Base-by-base conservation (phyloP, 2,888 invertebrate genomes). In the Candidula unifasciata region DNA sequence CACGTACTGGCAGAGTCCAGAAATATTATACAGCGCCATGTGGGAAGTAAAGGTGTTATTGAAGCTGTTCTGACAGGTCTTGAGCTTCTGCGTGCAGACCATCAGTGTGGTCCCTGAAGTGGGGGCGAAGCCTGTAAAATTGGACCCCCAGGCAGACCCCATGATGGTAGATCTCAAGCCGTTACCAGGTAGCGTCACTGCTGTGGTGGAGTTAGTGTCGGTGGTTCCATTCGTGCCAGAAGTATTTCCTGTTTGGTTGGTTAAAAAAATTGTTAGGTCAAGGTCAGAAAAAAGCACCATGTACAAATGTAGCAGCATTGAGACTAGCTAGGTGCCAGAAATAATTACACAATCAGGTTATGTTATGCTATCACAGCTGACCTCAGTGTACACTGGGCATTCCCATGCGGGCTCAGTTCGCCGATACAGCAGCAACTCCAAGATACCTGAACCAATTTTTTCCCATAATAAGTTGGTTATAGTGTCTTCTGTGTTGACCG, bases 1-100 rank as follows among this genome's bases (percentile, higher is more conserved):
- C 5, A 73, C 81, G 2, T 60, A 71, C 71, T 73, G 81, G 57
- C 81, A 81, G 18, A 81, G 52, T 18, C 73, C 73, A 24, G 81
- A 81, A 33, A 81, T 37, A 35, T 81, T 81, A 13, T 5, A 68
- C 24, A 16, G 8, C 5, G 73, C 73, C 73, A 73, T 73, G 60
- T 81, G 33, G 37, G 57, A 18, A 27, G 57, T 80, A 69, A 80
- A 44, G 1, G 37, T 69, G 5, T 80, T 6, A 54, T 80, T 80
- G 37, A 82, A 82, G 21, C 33, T 24, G 13, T 0, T n/a, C 35
- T 82, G 82, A 30, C 82, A 82, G 60, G 18, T 30, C 82, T 74
- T 21, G 13, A 74, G 3, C 64, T 60, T 82, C 66, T 82, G 74
- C 13, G 35, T 60, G 44, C 82, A 82, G 60, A 82, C 21, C 2